Evolutionary conservation across 2,113 vertebrate species (phyloP).

Genomic region (Callaeas wilsoni): DNA sequence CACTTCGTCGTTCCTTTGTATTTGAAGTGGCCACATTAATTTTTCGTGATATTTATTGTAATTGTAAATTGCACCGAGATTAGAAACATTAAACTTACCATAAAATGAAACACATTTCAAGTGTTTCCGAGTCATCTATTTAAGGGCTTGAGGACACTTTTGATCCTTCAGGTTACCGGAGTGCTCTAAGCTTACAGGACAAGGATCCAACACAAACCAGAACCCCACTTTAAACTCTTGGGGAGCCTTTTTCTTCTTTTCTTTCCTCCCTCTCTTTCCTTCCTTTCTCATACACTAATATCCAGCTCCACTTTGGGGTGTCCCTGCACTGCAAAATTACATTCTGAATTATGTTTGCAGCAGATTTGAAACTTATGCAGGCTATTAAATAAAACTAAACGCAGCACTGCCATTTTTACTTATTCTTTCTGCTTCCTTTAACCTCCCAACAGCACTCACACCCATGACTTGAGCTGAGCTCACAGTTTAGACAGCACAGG

Average conservation of each 20-base stretch:
- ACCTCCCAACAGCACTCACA: not conserved
- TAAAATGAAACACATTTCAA: constrained; percentile 59
- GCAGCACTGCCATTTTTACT: not conserved
- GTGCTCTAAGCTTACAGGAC: not conserved
- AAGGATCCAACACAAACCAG: not conserved
- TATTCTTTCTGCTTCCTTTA: not conserved
- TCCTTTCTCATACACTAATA: not conserved
- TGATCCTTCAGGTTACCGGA: constrained; percentile 30
- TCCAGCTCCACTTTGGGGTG: not conserved
- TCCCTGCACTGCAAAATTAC: not conserved
- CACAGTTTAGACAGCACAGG: not conserved
- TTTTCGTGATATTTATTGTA: constrained; percentile 57
- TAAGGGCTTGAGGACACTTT: constrained; percentile 26
- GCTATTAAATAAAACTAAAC: not conserved
- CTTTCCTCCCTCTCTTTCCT: accelerated
- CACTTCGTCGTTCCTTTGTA: constrained; percentile 40
- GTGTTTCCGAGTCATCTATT: constrained; percentile 28
- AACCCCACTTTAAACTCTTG: not conserved
- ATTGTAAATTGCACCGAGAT: constrained; percentile 42
- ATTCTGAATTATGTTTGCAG: not conserved
- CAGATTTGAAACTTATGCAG: not conserved
- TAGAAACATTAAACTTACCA: constrained; percentile 45
- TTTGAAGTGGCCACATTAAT: constrained; percentile 63
- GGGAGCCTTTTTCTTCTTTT: not conserved
- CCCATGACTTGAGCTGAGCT: not conserved